These are phyloP conservation scores for Cheilosia soror DNA, from an alignment of 2,888 invertebrate genomes.

Conservation along the genomic window DNA sequence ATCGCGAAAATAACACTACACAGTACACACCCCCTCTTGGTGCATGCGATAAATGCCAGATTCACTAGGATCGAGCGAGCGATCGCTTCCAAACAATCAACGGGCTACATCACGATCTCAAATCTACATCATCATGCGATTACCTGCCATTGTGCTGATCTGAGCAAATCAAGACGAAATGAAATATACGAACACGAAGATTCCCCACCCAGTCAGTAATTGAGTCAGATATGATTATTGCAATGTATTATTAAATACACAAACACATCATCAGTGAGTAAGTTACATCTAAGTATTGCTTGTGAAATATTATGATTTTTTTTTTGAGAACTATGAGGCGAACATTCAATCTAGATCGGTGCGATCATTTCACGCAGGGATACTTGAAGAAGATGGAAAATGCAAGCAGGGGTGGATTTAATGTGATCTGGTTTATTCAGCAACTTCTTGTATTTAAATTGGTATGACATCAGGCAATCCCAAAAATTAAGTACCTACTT, in stretches of 20 bases:
- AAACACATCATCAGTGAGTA: conserved; percentile 31
- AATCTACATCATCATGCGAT: conserved; percentile 60
- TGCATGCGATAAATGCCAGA: conserved; percentile 58
- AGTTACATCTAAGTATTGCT: not conserved
- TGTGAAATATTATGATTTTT: not conserved
- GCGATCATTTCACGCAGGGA: conserved; percentile 26
- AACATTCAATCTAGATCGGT: not conserved
- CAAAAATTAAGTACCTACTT: too few relatives aligned
- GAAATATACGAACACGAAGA: conserved; percentile 33
- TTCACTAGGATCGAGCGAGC: conserved; percentile 25
- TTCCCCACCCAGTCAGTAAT: conserved; percentile 49
- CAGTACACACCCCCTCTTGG: conserved; percentile 18
- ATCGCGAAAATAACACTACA: conserved; percentile 19
- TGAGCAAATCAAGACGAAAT: conserved; percentile 53
- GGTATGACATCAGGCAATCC: too few relatives aligned
- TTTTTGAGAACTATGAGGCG: conserved; percentile 17
- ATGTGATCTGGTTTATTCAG: too few relatives aligned
- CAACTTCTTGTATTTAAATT: too few relatives aligned
- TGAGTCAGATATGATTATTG: conserved; percentile 49
- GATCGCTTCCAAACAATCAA: conserved; percentile 61
- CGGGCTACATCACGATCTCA: conserved; percentile 63
- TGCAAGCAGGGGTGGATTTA: too few relatives aligned
- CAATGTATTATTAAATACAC: conserved; percentile 62
- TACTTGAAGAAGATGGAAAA: conserved; percentile 29
- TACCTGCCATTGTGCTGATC: conserved; percentile 64